A percentile compares a stretch with the other conserved stretches of the same genome.
These are phyloP conservation scores for Cosmia pyralina DNA, from an alignment of 2,888 invertebrate genomes.

Conservation along the genomic window DNA sequence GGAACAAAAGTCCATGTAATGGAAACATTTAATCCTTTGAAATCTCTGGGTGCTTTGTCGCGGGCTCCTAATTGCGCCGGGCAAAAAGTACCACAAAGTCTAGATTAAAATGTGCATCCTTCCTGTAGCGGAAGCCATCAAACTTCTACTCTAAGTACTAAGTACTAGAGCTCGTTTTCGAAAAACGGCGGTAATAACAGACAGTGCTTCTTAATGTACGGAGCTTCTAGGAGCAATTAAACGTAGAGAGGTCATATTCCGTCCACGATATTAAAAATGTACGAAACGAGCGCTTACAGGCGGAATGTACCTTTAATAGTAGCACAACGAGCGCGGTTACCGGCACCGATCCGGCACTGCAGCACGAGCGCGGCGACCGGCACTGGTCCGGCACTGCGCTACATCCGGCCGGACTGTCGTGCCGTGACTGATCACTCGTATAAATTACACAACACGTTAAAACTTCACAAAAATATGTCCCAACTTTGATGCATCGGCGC, in stretches of 20 bases:
- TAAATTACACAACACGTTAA: conserved; percentile 50
- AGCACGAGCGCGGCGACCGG: not conserved
- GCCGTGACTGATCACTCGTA: conserved; percentile 40
- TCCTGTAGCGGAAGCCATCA: conserved; percentile 36
- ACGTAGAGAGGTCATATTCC: conserved; percentile 78
- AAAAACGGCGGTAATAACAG: conserved; percentile 51
- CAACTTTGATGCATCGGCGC: conserved; percentile 48
- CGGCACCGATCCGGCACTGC: too few species aligned
- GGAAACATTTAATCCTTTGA: conserved; percentile 85
- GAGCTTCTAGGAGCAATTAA: conserved; percentile 78
- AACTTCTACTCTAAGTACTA: conserved; percentile 64
- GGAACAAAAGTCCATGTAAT: conserved; percentile 76
- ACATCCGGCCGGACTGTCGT: not conserved
- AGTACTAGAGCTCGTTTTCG: conserved; percentile 60
- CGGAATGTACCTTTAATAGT: conserved; percentile 17
- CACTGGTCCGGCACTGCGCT: not conserved
- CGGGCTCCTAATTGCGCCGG: conserved; percentile 79
- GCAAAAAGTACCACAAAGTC: conserved; percentile 82
- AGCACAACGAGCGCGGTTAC: too few species aligned
- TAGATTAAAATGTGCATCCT: conserved; percentile 82
- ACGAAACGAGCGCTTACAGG: conserved; percentile 35
- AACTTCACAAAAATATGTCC: conserved; percentile 51
- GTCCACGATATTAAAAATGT: conserved; percentile 67
- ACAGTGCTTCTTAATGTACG: conserved; percentile 73
- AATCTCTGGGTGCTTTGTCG: conserved; percentile 79